phyloP scores from a whole-genome alignment of 64 coral and sea anemone species.

The Actinia equina region DNA sequence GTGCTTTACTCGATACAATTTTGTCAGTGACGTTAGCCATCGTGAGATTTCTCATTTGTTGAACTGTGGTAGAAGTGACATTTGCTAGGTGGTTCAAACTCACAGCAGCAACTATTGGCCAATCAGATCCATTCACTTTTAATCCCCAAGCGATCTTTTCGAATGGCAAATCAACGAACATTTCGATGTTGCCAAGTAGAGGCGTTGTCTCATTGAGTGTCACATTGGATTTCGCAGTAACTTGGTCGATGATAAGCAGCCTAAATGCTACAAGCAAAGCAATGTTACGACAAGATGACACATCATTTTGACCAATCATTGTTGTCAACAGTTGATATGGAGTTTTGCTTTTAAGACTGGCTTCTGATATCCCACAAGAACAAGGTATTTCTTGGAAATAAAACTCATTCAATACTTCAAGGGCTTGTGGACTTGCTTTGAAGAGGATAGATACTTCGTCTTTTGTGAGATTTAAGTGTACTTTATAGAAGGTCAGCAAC shows the following conservation, averaged over 20 bases:
- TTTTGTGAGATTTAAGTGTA: slow-evolving; percentile 34
- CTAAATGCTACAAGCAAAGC: slow-evolving; percentile 50
- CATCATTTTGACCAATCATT: slow-evolving; percentile 52
- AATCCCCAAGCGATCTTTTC: slow-evolving; percentile 70
- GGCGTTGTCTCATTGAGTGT: slow-evolving; percentile 32
- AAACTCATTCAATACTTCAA: slow-evolving; percentile 61
- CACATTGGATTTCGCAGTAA: slow-evolving; percentile 51
- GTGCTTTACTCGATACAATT: neutral
- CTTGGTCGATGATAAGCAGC: neutral
- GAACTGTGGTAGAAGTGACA: slow-evolving; percentile 1
- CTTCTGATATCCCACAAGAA: slow-evolving; percentile 32
- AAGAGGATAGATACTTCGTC: slow-evolving; percentile 50
- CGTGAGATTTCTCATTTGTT: neutral
- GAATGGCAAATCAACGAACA: slow-evolving; percentile 43
- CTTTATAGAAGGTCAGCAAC: slow-evolving; percentile 57
- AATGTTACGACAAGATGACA: slow-evolving; percentile 48
- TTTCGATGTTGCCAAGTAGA: slow-evolving; percentile 49
- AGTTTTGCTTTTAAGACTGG: slow-evolving; percentile 1
- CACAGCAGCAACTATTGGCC: slow-evolving; percentile 57
- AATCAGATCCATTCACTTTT: slow-evolving; percentile 43
- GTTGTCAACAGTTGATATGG: slow-evolving; percentile 37
- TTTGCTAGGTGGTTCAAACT: slow-evolving; percentile 7
- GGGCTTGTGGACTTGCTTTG: slow-evolving; percentile 27
- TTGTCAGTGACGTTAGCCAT: slow-evolving; percentile 15
- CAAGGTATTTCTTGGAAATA: slow-evolving; percentile 49